A percentile compares a stretch with the other conserved stretches of the same genome.
phyloP scores from a whole-genome alignment of 2,113 vertebrate genomes.

The Sinocyclocheilus maitianheensis region DNA sequence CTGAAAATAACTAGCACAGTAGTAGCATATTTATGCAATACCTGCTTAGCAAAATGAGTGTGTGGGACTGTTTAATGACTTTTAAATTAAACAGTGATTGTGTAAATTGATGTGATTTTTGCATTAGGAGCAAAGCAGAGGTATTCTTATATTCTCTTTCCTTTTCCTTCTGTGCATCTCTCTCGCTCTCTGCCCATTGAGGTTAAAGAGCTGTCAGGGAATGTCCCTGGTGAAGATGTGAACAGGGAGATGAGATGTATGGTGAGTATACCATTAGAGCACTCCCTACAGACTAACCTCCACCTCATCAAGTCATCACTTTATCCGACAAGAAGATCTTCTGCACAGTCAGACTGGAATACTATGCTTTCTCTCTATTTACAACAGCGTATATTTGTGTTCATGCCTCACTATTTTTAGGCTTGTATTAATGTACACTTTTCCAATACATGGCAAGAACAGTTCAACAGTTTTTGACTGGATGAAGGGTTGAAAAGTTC shows the following conservation, averaged over 20 bases:
- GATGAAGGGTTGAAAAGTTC: background rate
- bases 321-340: background rate
- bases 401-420: background rate
- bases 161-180: background rate
- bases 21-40: background rate
- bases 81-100: too few species aligned
- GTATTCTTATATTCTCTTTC: background rate
- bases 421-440: background rate
- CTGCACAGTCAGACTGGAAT: background rate
- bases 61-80: background rate
- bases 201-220: conserved; percentile 45
- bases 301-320: conserved; percentile 7
- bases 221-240: conserved; percentile 43
- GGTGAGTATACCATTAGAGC: conserved; percentile 59
- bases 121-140: background rate
- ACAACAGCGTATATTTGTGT: background rate
- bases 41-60: background rate
- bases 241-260: conserved; percentile 41
- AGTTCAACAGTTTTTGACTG: background rate
- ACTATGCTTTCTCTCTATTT: too few species aligned
- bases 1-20: background rate
- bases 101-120: background rate
- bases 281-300: background rate
- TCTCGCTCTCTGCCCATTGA: background rate
- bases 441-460: background rate